Conservation (phyloP, 2,113 vertebrate species). For the Axis porcinus region DNA sequence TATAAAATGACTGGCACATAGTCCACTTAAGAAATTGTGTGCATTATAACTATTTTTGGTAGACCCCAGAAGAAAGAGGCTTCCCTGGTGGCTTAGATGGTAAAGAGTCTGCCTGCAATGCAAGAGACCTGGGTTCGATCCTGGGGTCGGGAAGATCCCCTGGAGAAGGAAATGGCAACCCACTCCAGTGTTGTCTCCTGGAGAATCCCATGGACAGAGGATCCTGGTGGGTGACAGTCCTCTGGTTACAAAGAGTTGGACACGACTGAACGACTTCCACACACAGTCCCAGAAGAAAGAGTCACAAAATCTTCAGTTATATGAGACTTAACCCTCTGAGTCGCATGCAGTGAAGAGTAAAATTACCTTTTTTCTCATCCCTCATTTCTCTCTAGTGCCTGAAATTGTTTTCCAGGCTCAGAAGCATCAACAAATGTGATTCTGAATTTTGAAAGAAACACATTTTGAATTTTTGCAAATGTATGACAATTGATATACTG, state of each 20-base stretch:
- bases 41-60: constrained; percentile 41
- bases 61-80: neutral
- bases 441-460: neutral
- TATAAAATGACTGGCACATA: neutral
- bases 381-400: neutral
- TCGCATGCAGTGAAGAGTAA: neutral
- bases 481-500: neutral
- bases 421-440: neutral
- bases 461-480: neutral
- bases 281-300: neutral
- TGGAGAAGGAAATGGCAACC: neutral
- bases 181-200: neutral
- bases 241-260: neutral
- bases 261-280: neutral
- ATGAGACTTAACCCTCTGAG: neutral
- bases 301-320: neutral
- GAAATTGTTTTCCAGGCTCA: neutral
- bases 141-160: fast-evolving
- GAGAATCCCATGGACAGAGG: neutral
- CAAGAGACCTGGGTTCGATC: neutral
- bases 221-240: neutral
- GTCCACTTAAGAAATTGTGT: neutral
- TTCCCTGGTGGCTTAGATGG: neutral
- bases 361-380: constrained; percentile 6
- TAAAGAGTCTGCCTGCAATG: neutral